Conservation (phyloP, 2,113 vertebrate species). For the Smithornis capensis region DNA sequence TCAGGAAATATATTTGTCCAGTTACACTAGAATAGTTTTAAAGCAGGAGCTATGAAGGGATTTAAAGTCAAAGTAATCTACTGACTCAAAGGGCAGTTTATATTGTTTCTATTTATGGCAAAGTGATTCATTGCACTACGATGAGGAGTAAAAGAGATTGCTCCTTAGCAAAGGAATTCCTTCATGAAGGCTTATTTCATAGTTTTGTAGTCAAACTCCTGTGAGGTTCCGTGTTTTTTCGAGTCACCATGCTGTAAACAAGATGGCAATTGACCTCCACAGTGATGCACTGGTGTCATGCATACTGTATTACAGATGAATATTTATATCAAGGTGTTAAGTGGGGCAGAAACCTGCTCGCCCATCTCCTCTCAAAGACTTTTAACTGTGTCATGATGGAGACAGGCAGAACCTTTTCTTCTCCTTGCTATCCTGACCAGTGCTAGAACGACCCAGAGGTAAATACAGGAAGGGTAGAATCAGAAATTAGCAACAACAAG, state of each 20-base stretch:
- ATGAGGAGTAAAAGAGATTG: background rate
- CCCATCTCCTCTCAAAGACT: background rate
- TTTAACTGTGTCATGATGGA: background rate
- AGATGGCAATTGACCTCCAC: background rate
- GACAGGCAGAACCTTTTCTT: background rate
- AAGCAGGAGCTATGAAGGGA: background rate
- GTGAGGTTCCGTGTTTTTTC: background rate
- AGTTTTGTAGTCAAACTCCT: background rate
- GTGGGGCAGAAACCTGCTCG: background rate
- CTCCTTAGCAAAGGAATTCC: background rate
- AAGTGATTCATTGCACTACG: slow-evolving; percentile 21
- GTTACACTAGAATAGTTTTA: background rate
- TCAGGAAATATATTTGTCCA: background rate
- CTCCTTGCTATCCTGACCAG: background rate
- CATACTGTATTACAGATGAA: background rate
- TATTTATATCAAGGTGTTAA: background rate
- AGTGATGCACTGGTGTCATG: background rate
- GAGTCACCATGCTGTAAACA: background rate
- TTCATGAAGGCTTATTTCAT: background rate
- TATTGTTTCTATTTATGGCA: slow-evolving; percentile 10
- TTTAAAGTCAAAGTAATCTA: slow-evolving; percentile 50
- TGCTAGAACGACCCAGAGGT: background rate
- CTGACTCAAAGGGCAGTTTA: background rate
- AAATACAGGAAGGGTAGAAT: background rate
- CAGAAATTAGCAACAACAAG: background rate